A percentile compares a stretch with the other conserved stretches of the same genome.
phyloP scores from a whole-genome alignment of 2,888 invertebrate genomes.

The Seladonia tumulorum region DNA sequence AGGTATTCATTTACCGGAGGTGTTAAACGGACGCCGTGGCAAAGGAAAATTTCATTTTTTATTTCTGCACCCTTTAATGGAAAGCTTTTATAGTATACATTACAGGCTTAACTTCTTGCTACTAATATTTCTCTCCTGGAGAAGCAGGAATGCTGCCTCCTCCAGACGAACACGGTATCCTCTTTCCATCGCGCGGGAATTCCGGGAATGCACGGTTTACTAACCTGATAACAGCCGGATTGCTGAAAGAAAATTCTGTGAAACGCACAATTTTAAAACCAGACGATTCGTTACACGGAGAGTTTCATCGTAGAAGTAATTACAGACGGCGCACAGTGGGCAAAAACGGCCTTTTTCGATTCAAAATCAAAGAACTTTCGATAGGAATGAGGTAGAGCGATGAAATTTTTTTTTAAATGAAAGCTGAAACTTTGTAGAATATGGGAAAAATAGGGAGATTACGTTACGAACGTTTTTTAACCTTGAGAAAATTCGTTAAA shows the following conservation, averaged over 20 bases:
- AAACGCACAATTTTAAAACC: background rate
- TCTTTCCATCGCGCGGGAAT: background rate
- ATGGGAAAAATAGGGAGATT: no score
- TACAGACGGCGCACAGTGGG: background rate
- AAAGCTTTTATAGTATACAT: conserved; percentile 39
- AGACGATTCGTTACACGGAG: background rate
- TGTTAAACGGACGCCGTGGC: background rate
- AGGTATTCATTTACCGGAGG: conserved; percentile 9
- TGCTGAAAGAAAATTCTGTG: background rate
- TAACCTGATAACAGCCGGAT: background rate
- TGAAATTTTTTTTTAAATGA: no score
- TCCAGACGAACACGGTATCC: background rate
- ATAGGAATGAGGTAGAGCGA: no score
- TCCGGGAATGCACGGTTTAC: background rate
- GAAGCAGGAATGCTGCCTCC: background rate
- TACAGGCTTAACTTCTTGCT: conserved; percentile 31
- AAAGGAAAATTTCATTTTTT: conserved; percentile 3
- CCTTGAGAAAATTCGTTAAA: no score
- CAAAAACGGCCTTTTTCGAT: no score
- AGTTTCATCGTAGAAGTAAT: background rate
- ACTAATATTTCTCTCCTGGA: background rate
- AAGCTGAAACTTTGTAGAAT: no score
- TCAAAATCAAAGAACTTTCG: no score
- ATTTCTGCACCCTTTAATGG: conserved; percentile 32
- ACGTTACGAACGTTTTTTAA: no score